Percentiles rank a stretch among this genome's conserved stretches.
Evolutionary conservation across 2,113 vertebrate genomes (phyloP).

Genomic region (Hypomesus transpacificus): DNA sequence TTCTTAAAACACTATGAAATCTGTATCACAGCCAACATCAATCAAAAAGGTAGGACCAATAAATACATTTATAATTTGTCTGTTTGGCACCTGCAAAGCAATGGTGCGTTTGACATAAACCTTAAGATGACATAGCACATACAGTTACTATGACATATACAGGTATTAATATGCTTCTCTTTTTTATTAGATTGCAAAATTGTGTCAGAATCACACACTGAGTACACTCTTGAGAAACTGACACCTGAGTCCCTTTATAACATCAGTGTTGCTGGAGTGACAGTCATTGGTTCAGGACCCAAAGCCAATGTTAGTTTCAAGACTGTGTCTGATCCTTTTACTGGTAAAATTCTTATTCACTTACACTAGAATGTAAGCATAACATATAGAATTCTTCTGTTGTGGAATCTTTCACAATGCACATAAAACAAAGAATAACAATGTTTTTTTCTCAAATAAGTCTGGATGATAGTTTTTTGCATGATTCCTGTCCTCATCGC

Average conservation of each 20-base stretch:
- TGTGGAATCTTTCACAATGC: too few relatives aligned
- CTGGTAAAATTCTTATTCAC: neutral
- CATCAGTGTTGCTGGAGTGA: conserved; percentile 52
- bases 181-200: conserved; percentile 45
- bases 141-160: neutral
- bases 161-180: conserved; percentile 7
- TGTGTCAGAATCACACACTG: conserved; percentile 28
- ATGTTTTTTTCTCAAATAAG: conserved; percentile 11
- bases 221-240: conserved; percentile 45
- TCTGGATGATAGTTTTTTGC: conserved; percentile 27
- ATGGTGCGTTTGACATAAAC: too few relatives aligned
- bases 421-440: too few relatives aligned
- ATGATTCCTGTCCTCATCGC: conserved; percentile 35
- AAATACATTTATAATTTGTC: neutral
- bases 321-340: conserved; percentile 14
- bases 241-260: conserved; percentile 44
- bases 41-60: neutral
- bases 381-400: too few relatives aligned
- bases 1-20: conserved; percentile 65
- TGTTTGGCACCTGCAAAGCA: neutral
- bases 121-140: too few relatives aligned
- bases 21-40: conserved; percentile 38
- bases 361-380: too few relatives aligned
- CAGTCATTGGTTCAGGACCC: conserved; percentile 49
- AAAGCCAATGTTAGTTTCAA: conserved; percentile 14